Evolutionary conservation across 1,140 invertebrate genomes (phyloP), one percentile per base, ranked within the genome.

Genomic region (Agrilus planipennis): DNA sequence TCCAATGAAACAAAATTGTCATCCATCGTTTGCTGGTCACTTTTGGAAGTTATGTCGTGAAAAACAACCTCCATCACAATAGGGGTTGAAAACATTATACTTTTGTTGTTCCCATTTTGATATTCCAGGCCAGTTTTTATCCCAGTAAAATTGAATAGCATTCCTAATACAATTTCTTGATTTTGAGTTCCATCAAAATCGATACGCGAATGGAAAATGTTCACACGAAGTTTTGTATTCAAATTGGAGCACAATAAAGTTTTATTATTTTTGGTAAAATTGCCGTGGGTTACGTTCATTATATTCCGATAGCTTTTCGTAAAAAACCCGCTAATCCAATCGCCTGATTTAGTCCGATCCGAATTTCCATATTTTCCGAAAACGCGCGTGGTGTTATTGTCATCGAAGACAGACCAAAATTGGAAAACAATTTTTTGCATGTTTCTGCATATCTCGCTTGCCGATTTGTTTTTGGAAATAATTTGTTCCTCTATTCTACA

Each of bases 331-430:
- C 68, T 64, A 11, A 65, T 52, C 77, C 77, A 80, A 46, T 74
- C 70, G 2, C 63, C 58, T 2, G 53, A 51, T 41, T 61, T 53
- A 17, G 55, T 51, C 16, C 54, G 53, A 15, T 64, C 55, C 5
- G 73, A 61, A 54, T 77, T 75, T 17, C 78, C 78, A 52, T 68
- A 71, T 37, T 69, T 68, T 2, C 74, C 72, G 15, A 77, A 60
- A 52, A 66, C 70, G 21, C 55, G 52, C 43, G 50, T 59, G 21
- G 40, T 38, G 7, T 57, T 62, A 2, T 53, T 44, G 14, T 53
- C 53, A 34, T 42, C 39, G 34, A 60, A 41, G 11, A 61, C 46
- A 1, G 64, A 42, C 41, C 65, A 54, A 23, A 61, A 49, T 20
- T 50, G 37, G 18, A 72, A 54, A 15, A 68, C 64, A 22, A 48